Conservation (phyloP, 2,797 vertebrate species). For the Amblyopsis hoosieri region DNA sequence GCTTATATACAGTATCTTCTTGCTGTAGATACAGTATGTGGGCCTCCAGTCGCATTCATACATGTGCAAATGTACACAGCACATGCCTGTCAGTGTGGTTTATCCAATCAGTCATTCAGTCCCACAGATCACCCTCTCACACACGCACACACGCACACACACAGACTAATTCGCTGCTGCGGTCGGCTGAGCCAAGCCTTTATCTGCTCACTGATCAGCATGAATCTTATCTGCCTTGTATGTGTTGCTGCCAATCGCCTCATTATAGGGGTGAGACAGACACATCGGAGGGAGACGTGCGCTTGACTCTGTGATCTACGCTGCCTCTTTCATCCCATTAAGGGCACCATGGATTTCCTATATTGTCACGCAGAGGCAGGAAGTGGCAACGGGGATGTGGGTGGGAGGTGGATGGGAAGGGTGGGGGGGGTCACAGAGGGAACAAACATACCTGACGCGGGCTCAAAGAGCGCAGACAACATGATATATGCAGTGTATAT, state of each 20-base stretch:
- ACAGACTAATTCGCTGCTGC: conserved; percentile 25
- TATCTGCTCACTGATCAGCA: conserved; percentile 56
- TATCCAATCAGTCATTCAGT: conserved; percentile 21
- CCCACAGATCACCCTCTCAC: conserved; percentile 4
- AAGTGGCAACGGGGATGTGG: conserved; percentile 32
- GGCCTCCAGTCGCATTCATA: conserved; percentile 1
- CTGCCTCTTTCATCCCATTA: conserved; percentile 60
- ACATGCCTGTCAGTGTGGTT: conserved; percentile 2
- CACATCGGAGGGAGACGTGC: conserved; percentile 34
- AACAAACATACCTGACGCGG: conserved; percentile 20
- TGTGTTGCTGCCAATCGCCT: conserved; percentile 49
- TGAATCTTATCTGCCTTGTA: conserved; percentile 56
- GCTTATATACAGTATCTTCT: not conserved
- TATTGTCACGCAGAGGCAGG: conserved; percentile 44
- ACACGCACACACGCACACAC: conserved; percentile 4
- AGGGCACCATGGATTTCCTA: conserved; percentile 63
- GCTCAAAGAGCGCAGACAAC: conserved; percentile 9
- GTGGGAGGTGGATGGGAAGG: conserved; percentile 28
- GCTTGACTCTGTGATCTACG: conserved; percentile 63
- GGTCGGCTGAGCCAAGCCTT: conserved; percentile 42
- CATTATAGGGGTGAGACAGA: conserved; percentile 49
- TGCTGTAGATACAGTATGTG: not conserved
- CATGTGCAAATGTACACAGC: conserved; percentile 9
- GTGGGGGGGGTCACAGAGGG: conserved; percentile 28
- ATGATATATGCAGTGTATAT: conserved; percentile 11